Conservation (phyloP, 2,797 vertebrate genomes). For the Eospalax fontanierii region DNA sequence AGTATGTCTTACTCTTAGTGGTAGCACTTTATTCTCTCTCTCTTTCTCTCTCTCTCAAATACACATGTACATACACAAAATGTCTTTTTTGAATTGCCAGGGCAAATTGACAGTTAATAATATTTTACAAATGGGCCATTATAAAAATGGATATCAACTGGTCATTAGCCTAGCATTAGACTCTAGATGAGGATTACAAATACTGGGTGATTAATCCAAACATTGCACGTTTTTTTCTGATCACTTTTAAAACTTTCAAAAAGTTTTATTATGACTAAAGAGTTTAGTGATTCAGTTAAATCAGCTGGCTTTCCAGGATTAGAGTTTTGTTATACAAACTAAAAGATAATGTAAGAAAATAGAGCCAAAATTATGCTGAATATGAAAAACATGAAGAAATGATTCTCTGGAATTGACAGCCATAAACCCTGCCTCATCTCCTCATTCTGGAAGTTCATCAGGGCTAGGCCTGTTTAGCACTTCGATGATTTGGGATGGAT, state of each 20-base stretch:
- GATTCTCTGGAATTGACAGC: background rate
- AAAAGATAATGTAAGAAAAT: background rate
- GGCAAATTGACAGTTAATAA: background rate
- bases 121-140: background rate
- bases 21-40: too few species aligned
- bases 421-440: too few species aligned
- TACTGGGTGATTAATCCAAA: background rate
- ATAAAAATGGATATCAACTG: background rate
- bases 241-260: background rate
- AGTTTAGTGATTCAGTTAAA: background rate
- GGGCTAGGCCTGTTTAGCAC: too few species aligned
- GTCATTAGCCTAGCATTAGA: background rate
- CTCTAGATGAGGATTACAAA: background rate
- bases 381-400: background rate
- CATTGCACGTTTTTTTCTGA: background rate
- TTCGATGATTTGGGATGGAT: too few species aligned
- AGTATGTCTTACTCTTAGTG: too few species aligned
- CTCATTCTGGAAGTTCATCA: too few species aligned
- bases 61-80: background rate
- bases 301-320: background rate
- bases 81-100: background rate
- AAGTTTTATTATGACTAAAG: background rate
- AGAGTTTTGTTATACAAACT: background rate
- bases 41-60: too few species aligned
- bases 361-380: background rate